phyloP scores from a whole-genome alignment of 2,888 invertebrate genomes.

The Globia sparganii region DNA sequence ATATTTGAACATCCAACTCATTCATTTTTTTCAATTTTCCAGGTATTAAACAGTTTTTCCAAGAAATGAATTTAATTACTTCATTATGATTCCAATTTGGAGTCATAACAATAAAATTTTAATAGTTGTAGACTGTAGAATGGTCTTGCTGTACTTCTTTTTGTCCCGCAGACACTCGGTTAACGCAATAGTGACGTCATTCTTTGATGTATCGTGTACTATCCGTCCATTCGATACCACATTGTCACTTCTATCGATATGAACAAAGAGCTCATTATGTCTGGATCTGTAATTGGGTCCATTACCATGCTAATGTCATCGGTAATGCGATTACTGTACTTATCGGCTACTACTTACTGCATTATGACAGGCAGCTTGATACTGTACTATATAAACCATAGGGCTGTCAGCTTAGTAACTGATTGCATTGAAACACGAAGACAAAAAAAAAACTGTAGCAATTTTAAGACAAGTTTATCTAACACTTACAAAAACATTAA shows the following conservation, averaged over 20 bases:
- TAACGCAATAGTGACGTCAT: slow-evolving; percentile 53
- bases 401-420: slow-evolving; percentile 38
- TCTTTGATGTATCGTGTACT: slow-evolving; percentile 55
- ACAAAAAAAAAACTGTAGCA: slow-evolving; percentile 1
- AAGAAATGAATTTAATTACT: slow-evolving; percentile 28
- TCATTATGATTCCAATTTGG: slow-evolving; percentile 35
- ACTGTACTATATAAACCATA: slow-evolving; percentile 29
- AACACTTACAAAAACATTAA: slow-evolving; percentile 29
- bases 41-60: slow-evolving; percentile 9
- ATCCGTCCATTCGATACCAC: slow-evolving; percentile 61
- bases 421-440: neutral
- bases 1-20: neutral
- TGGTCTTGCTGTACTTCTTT: slow-evolving; percentile 50
- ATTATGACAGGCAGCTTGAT: slow-evolving; percentile 16
- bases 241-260: slow-evolving; percentile 63
- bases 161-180: slow-evolving; percentile 44
- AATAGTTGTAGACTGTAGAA: slow-evolving; percentile 26
- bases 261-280: slow-evolving; percentile 70
- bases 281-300: slow-evolving; percentile 63
- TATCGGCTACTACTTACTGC: slow-evolving; percentile 46
- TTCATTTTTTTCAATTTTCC: neutral
- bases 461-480: slow-evolving; percentile 17
- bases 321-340: slow-evolving; percentile 66
- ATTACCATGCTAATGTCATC: slow-evolving; percentile 62
- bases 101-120: slow-evolving; percentile 25